phyloP scores from a whole-genome alignment of 2,113 vertebrate genomes.

The Ciconia stormi region DNA sequence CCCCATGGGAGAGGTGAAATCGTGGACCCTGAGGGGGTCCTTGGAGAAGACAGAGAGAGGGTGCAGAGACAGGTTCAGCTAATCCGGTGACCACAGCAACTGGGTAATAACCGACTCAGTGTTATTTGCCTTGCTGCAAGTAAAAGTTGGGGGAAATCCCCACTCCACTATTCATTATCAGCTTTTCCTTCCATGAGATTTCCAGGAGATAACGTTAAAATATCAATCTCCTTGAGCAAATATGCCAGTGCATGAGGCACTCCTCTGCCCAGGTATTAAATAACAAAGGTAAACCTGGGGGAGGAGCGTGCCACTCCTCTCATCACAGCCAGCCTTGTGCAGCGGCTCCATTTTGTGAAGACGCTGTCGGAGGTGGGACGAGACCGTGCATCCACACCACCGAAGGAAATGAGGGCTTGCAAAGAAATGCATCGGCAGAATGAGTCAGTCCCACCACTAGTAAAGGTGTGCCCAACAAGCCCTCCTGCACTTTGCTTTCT shows the following conservation, averaged over 20 bases:
- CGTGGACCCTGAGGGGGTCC: rapidly evolving
- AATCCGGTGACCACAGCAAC: background rate
- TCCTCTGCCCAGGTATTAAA: background rate
- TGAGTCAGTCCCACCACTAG: background rate
- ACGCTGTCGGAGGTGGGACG: background rate
- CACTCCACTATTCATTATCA: background rate
- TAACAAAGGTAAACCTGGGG: background rate
- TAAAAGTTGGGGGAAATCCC: background rate
- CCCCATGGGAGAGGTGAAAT: background rate
- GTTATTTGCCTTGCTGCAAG: background rate
- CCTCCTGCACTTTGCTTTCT: background rate
- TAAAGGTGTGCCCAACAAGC: background rate
- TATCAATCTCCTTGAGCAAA: background rate
- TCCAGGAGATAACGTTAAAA: background rate
- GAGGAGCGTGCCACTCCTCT: rapidly evolving
- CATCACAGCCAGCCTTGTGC: background rate
- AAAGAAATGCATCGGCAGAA: background rate
- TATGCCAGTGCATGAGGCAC: background rate
- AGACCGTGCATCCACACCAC: background rate
- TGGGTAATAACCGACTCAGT: background rate
- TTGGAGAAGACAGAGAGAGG: background rate
- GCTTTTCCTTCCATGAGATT: background rate
- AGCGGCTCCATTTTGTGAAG: background rate
- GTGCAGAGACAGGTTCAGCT: background rate
- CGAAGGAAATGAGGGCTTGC: rapidly evolving